Percentiles rank a stretch among this genome's conserved stretches.
Evolutionary conservation across 1,140 invertebrate species (phyloP).

Genomic region (Pantala flavescens): DNA sequence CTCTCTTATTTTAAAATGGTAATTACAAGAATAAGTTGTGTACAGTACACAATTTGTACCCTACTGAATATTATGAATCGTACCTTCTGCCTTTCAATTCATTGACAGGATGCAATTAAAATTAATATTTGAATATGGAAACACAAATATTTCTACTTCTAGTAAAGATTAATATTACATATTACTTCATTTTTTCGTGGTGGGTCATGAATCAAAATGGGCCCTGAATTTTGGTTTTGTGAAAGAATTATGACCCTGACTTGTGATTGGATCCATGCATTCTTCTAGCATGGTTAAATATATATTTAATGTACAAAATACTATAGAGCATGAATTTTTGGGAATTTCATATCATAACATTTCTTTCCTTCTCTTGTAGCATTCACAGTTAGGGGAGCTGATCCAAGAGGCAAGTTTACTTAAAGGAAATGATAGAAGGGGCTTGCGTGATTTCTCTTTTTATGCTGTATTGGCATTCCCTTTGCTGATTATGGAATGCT

Average conservation of each 20-base stretch:
- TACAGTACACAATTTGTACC: too few species aligned
- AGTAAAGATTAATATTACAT: too few species aligned
- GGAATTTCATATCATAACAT: background rate
- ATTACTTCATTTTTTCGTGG: too few species aligned
- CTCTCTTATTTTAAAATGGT: too few species aligned
- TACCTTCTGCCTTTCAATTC: too few species aligned
- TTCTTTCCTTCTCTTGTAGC: conserved; percentile 13
- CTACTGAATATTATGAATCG: too few species aligned
- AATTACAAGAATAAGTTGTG: too few species aligned
- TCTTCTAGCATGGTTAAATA: background rate
- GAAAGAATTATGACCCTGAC: background rate
- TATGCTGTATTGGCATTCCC: background rate
- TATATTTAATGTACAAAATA: background rate
- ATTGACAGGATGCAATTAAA: too few species aligned
- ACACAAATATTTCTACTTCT: too few species aligned
- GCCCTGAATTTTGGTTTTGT: too few species aligned
- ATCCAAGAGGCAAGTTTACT: conserved; percentile 15
- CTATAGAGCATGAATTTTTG: background rate
- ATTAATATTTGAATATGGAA: too few species aligned
- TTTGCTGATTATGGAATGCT: background rate
- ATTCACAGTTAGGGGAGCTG: conserved; percentile 16
- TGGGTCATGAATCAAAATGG: too few species aligned
- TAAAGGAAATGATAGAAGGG: background rate
- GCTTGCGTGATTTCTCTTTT: background rate
- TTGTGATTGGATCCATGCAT: background rate